These are phyloP conservation scores for Rhabditoides inermis DNA, from an alignment of 2,888 invertebrate genomes.

Conservation along the genomic window DNA sequence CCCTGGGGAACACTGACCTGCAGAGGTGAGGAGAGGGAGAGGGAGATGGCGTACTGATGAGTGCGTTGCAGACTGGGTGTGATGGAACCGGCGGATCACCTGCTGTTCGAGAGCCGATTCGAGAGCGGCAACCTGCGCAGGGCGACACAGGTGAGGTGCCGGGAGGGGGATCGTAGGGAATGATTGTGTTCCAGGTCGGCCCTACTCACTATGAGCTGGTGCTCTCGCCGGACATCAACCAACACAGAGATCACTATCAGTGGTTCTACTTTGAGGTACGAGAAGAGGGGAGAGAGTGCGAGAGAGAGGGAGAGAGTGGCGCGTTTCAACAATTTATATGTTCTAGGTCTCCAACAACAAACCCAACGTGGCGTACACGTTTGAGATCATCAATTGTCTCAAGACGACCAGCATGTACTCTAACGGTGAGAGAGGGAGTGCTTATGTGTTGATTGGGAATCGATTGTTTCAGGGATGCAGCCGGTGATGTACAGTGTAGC, in stretches of 20 bases:
- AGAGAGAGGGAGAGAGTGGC: background rate
- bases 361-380: slow-evolving; percentile 66
- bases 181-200: slow-evolving; percentile 61
- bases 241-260: slow-evolving; percentile 67
- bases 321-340: background rate
- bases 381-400: slow-evolving; percentile 79
- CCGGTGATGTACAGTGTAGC: slow-evolving; percentile 76
- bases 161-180: background rate
- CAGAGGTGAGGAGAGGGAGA: slow-evolving; percentile 1
- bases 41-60: background rate
- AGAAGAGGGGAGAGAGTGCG: background rate
- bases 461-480: slow-evolving; percentile 64
- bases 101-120: slow-evolving; percentile 74
- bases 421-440: slow-evolving; percentile 59
- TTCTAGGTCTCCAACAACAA: slow-evolving; percentile 64
- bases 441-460: background rate
- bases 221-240: slow-evolving; percentile 74
- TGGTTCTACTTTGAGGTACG: slow-evolving; percentile 78
- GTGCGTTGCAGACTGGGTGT: slow-evolving; percentile 5
- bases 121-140: slow-evolving; percentile 77
- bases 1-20: slow-evolving; percentile 7
- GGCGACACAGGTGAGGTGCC: slow-evolving; percentile 65
- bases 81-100: slow-evolving; percentile 47
- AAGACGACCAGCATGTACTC: slow-evolving; percentile 79
- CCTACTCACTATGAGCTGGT: slow-evolving; percentile 73